Evolutionary conservation across 1,140 invertebrate species (phyloP), one percentile per base, ranked within the genome.

Genomic region (Scylla paramamosain): DNA sequence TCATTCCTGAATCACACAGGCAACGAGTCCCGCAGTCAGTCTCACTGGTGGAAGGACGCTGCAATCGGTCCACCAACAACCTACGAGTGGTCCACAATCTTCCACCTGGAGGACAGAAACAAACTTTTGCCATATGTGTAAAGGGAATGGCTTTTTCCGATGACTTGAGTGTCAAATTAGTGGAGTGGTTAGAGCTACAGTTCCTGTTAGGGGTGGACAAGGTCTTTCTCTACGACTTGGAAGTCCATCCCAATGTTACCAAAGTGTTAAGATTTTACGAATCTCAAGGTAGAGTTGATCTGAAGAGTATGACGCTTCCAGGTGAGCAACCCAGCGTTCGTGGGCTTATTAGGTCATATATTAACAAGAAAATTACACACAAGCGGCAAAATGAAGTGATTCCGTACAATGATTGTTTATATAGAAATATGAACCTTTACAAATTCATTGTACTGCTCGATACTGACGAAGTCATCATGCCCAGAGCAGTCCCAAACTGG

Each of bases 321-420:
- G 99, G 99, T 0, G 98, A 98, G 0, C 98, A 99, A 96, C 99
- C 99, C 0, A 99, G 99, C 96, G 97, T 98, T 10, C 98, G 98
- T 0, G 98, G 98, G 0, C 98, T 99, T 91, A 98, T 99, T 96
- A 98, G 99, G 97, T 97, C 99, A 97, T 99, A 99, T 96, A 97
- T 99, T 7, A 98, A 98, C 86, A 98, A 98, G 96, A 96, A 96
- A 96, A 93, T 98, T 1, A 99, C 98, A 96, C 98, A 99, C 97
- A 99, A 99, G 97, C 97, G 99, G 16, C 98, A 99, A 96, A 99
- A 99, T 97, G 99, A 99, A 97, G 97, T 99, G 67, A 99, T 99
- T 96, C 99, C 99, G 0, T 99, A 99, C 97, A 99, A 99, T 97
- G 99, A 99, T 96, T 99, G 99, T 96, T 97, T 99, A 7, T 99